Evolutionary conservation across 2,888 invertebrate species (phyloP), one percentile per base, ranked within the genome.

Genomic region (Sipha maydis): DNA sequence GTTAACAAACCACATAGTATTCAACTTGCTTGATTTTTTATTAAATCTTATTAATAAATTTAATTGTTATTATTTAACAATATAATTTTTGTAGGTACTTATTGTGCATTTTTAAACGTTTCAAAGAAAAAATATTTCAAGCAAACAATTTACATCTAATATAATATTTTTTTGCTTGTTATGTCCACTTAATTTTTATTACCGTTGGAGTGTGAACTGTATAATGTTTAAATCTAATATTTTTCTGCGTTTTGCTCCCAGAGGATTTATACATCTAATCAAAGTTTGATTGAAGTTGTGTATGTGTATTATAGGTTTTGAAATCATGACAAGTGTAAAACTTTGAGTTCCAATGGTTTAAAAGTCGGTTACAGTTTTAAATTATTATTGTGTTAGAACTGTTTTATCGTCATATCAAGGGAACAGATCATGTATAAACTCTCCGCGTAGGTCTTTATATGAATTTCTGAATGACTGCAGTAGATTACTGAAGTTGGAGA

Each of bases 401-500:
- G 21, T 69, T 69, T 5, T 61, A 41, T 41, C 28, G n/a, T 38
- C 11, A 80, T 79, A 28, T 80, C 41, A 19, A 41, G 31, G 3
- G 71, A 54, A 31, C 11, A 28, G 31, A 82, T 28, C 48, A 48
- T 48, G 48, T 38, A 77, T 54, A 54, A 25, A 79, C 31, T 21
- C 78, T 54, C 54, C 1, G 71, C 1, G 17, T 69, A 41, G 41
- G 28, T 69, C 41, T 82, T 48, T 71, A 34, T 14, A 34, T 14
- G 73, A 56, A 71, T 83, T 54, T 73, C 34, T 25, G 25, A 54
- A 73, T 5, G 71, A 83, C 34, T 83, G 73, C 83, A 31, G 73
- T 34, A n/a, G 34, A 73, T 73, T 48, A 83, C 54, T 19, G 73
- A 34, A 54, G 83, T 83, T n/a, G 8, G 83, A 83, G 54, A 73